Evolutionary conservation across 2,113 vertebrate species (phyloP), one percentile per base, ranked within the genome.

Genomic region (Phoxinus phoxinus): DNA sequence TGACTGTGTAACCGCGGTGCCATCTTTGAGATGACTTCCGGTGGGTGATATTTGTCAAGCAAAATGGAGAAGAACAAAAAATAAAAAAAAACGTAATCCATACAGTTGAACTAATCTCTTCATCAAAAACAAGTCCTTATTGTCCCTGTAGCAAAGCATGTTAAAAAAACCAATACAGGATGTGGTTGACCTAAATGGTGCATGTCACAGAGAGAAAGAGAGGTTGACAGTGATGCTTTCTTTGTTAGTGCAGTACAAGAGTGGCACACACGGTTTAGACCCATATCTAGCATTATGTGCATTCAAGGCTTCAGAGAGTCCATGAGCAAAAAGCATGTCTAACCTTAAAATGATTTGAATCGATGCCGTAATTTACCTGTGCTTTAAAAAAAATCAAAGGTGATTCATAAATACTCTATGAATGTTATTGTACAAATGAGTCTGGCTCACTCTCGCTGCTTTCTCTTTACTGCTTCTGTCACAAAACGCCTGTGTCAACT

Each of bases 171-270:
- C 89, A 80, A 82, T 86, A 86, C 93, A 94, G 95, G 95, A 95
- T 95, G 95, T 94, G 95, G 95, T 95, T 91, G 84, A 93, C 91
- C 90, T 89, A 93, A 91, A 92, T 92, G 89, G 85, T 93, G 90
- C 73, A 78, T 71, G 11, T 71, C 63, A 86, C 76, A 91, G 84
- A 87, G 17, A 81, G 35, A 86, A 25, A 74, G n/a, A 81, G 71
- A 86, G 69, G 61, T 80, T 69, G 51, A 37, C 44, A 53, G 11
- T 69, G 80, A 21, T 63, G 69, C 27, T 27, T 82, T 82, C 44
- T 69, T 44, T 65, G 61, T 81, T 4, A 48, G 25, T 27, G 58
- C 58, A 46, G 37, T 46, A 25, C 11, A 11, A 44, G 12, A 25
- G 41, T 48, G 61, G 15, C 59, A 67, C 44, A 15, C 23, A 25